Percentiles rank a stretch among this genome's conserved stretches.
phyloP scores from a whole-genome alignment of 2,888 invertebrate species.

The Lepidochrysops patricia region DNA sequence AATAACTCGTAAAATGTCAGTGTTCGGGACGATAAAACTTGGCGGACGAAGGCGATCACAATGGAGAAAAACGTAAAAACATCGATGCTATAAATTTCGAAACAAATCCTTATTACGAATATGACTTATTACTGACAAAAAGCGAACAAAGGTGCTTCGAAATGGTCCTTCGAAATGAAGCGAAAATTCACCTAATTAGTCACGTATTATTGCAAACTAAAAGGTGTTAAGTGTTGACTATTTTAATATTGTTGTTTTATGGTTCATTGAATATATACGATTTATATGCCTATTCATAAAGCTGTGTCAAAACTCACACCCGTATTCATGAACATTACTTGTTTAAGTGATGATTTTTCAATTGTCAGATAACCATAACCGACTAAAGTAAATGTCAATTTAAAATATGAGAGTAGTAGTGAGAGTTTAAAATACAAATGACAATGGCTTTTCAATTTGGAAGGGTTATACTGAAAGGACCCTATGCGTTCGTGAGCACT shows the following conservation, averaged over 20 bases:
- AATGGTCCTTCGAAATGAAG: conserved; percentile 38
- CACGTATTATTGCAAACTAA: conserved; percentile 44
- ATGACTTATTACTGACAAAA: conserved; percentile 66
- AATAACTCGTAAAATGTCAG: conserved; percentile 75
- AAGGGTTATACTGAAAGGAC: no score
- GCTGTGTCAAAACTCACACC: background rate
- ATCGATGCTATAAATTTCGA: conserved; percentile 69
- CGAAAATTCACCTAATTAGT: conserved; percentile 58
- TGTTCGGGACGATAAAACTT: conserved; percentile 64
- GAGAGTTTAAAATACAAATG: no score
- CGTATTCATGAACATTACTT: no score
- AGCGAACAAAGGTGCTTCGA: conserved; percentile 50
- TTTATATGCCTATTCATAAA: background rate
- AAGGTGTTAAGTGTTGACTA: conserved; percentile 35
- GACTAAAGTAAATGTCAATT: no score
- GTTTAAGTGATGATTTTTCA: no score
- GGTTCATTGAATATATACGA: background rate
- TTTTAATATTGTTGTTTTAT: conserved; percentile 25
- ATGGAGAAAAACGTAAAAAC: conserved; percentile 69
- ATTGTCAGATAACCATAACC: no score
- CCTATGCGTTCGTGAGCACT: no score
- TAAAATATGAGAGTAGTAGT: no score
- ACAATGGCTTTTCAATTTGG: no score
- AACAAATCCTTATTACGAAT: conserved; percentile 75
- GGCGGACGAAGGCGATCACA: conserved; percentile 62